Base-by-base conservation (phyloP, 2,113 vertebrate genomes). In the Solea senegalensis region DNA sequence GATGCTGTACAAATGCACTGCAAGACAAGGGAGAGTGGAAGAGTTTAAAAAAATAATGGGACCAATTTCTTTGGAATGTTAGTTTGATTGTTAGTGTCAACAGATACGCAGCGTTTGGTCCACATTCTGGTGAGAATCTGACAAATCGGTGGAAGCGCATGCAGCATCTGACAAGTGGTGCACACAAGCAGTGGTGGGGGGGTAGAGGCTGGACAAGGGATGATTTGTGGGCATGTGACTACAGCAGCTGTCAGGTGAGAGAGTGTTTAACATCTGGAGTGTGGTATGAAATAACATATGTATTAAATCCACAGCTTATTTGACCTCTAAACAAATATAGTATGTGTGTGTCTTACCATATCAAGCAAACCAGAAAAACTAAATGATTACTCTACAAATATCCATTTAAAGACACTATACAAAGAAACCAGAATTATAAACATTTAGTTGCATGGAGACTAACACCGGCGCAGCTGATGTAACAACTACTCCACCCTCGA, bases 401-500 rank as follows among this genome's bases (percentile, higher is more conserved):
- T 43, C 9, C 9, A n/a, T 16, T 44, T n/a, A 10, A 66, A 67
- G 27, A 2, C 1, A 4, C 12, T 46, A 58, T 16, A 57, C 16
- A 52, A 59, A 55, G 11, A 1, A 28, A 54, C 3, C 10, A 64
- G 21, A 51, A 16, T 15, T 56, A 7, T 5, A 40, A 55, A 43
- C 16, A 56, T 58, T 4, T 11, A 51, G 13, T n/a, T 73, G 28
- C 9, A 65, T 26, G 21, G 52, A 68, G 52, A 41, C 16, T 27
- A 67, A 82, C 14, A 70, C 11, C 46, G 14, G 14, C 78, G 9
- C 14, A 65, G 57, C 28, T 89, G 86, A 90, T 57, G 88, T 74
- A 85, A 91, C 28, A 52, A 52, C 55, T 27, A 57, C 86, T 84
- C 86, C 89, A 71, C 86, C 89, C 82, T 84, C 65, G 48, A 74